These are phyloP conservation scores for Schizopygopsis malacanthus DNA, from an alignment of 2,797 vertebrate genomes.

Conservation along the genomic window DNA sequence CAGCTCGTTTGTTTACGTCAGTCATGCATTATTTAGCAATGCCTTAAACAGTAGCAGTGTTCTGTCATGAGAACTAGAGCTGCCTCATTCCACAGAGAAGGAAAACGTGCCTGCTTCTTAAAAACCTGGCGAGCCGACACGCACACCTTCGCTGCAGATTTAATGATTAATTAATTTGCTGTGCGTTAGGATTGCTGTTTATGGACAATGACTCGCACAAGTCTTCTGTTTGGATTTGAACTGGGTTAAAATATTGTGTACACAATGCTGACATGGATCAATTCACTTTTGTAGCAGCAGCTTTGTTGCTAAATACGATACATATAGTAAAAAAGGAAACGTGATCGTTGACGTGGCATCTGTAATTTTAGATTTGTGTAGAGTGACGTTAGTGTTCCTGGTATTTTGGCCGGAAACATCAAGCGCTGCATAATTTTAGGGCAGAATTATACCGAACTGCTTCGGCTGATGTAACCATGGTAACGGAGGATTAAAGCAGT, in stretches of 20 bases:
- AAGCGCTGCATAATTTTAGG: slow-evolving; percentile 59
- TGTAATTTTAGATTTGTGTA: slow-evolving; percentile 12
- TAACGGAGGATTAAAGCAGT: slow-evolving; percentile 65
- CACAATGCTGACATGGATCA: background rate
- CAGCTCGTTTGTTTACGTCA: slow-evolving; percentile 62
- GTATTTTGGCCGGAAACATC: slow-evolving; percentile 61
- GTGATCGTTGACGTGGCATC: background rate
- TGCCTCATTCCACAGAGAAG: slow-evolving; percentile 26
- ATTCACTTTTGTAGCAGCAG: background rate
- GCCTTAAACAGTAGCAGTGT: slow-evolving; percentile 52
- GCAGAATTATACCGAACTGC: slow-evolving; percentile 57
- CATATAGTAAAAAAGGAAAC: background rate
- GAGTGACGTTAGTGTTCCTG: slow-evolving; percentile 49
- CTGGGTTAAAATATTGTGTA: slow-evolving; percentile 16
- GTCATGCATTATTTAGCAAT: slow-evolving; percentile 63
- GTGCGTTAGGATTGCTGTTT: background rate
- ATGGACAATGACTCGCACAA: slow-evolving; percentile 6
- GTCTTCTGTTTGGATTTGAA: slow-evolving; percentile 12
- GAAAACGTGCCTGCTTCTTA: slow-evolving; percentile 38
- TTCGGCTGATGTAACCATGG: slow-evolving; percentile 66
- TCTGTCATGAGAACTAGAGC: slow-evolving; percentile 39
- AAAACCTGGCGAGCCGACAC: background rate
- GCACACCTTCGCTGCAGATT: slow-evolving; percentile 16
- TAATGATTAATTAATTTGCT: slow-evolving; percentile 48
- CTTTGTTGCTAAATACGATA: slow-evolving; percentile 21